Evolutionary conservation across 2,888 invertebrate genomes (phyloP), one percentile per base, ranked within the genome.

Genomic region (Diplazon laetatorius): DNA sequence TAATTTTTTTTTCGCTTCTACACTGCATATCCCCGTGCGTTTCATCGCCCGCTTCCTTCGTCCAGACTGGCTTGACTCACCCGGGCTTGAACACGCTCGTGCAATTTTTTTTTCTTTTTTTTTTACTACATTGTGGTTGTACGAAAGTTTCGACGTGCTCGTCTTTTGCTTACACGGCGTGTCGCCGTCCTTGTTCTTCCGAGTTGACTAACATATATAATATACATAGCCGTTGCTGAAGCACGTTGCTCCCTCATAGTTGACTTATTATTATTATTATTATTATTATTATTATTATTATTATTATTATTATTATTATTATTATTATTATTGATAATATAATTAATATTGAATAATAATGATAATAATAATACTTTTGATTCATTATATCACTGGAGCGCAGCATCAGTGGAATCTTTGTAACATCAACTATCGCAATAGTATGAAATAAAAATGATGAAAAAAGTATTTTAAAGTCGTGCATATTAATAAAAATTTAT

Each of bases 51-150:
- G 62, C 18, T 62, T 62, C 42, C 16, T 16, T 16, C 62, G 46
- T 46, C 25, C 16, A 16, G 20, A 57, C 69, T 76, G 70, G 71
- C 76, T 70, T 44, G 70, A 76, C 76, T 70, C 52, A 71, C n/a
- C 42, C 39, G 37, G 55, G 39, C 50, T 52, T 35, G 42, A 35
- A 55, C 60, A 62, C 50, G 60, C 18, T 25, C 6, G n/a, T 30
- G 30, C 25, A 55, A 10, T 14, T 37, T 30, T 59, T 35, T 9
- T 59, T 48, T 22, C 59, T 59, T 37, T n/a, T 35, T 37, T 48
- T 35, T 57, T 18, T 44, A 57, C 57, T 20, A 52, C 18, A 14
- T 14, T 1, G n/a, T n/a, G n/a, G n/a, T n/a, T 18, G 6, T 30
- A 30, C 30, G 30, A 6, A 30, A 30, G 4, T 5, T 6, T 2